A percentile compares a stretch with the other conserved stretches of the same genome.
These are phyloP conservation scores for Tromatobia lineatoria DNA, from an alignment of 2,888 invertebrate genomes.

Conservation along the genomic window DNA sequence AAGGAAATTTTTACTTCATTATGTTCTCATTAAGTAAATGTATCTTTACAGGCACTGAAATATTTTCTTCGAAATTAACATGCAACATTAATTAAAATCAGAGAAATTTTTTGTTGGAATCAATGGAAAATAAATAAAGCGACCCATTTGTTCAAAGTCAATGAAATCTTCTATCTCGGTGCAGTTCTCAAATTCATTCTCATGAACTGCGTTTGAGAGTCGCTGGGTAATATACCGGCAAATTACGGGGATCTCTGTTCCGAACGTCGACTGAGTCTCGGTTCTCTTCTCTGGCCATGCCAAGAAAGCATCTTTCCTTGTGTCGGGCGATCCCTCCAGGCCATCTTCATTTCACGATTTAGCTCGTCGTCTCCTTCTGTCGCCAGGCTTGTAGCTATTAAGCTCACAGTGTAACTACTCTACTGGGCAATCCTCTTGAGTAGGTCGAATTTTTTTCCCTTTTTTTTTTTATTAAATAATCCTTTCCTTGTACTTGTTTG, in stretches of 20 bases:
- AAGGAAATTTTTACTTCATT: too few species aligned
- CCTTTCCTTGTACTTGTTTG: too few species aligned
- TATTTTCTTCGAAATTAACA: too few species aligned
- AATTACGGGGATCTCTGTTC: slow-evolving; percentile 64
- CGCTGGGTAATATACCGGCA: slow-evolving; percentile 67
- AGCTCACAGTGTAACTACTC: slow-evolving; percentile 3
- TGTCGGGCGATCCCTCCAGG: slow-evolving; percentile 12
- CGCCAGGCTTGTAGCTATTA: slow-evolving; percentile 27
- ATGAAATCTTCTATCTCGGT: too few species aligned
- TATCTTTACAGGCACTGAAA: too few species aligned
- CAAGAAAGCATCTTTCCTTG: slow-evolving; percentile 43
- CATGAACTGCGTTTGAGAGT: slow-evolving; percentile 58
- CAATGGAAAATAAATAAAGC: too few species aligned
- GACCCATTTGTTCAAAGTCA: too few species aligned
- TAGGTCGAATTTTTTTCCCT: background rate
- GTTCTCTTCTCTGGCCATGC: background rate
- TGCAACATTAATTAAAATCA: too few species aligned
- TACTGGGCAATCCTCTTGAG: slow-evolving; percentile 11
- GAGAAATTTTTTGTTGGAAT: too few species aligned
- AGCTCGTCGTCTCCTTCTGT: slow-evolving; percentile 58
- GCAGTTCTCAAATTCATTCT: background rate
- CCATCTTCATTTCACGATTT: slow-evolving; percentile 72
- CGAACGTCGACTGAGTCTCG: slow-evolving; percentile 36
- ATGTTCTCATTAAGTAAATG: too few species aligned
- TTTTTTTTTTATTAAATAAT: too few species aligned